Percentiles rank a stretch among this genome's conserved stretches.
Evolutionary conservation across 1,140 invertebrate species (phyloP).

Genomic region (Battus philenor): DNA sequence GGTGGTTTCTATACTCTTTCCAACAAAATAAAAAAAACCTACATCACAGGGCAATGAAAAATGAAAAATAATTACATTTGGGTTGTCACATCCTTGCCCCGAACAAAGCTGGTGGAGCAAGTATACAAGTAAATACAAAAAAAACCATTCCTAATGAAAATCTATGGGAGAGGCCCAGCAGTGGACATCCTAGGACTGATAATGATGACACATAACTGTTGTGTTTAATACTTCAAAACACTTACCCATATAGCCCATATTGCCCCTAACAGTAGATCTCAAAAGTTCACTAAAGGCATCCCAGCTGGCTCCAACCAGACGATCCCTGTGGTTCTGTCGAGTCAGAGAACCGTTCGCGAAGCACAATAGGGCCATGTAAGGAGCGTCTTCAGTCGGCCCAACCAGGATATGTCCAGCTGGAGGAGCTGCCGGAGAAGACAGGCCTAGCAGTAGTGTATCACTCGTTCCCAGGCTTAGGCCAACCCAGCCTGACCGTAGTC

Average conservation of each 20-base stretch:
- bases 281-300: constrained; percentile 89
- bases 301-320: constrained; percentile 88
- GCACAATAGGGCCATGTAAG: constrained; percentile 94
- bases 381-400: constrained; percentile 85
- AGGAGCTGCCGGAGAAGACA: constrained; percentile 80
- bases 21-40: too few species aligned
- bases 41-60: too few species aligned
- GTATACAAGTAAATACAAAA: too few species aligned
- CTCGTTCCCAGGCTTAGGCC: constrained; percentile 95
- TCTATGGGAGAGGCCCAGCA: too few species aligned
- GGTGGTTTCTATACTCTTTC: too few species aligned
- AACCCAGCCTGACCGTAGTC: constrained; percentile 87
- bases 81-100: too few species aligned
- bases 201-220: neutral
- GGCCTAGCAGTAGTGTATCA: constrained; percentile 92
- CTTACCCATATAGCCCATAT: constrained; percentile 93
- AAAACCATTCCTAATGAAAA: too few species aligned
- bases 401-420: constrained; percentile 90
- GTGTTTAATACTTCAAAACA: too few species aligned
- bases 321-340: constrained; percentile 88
- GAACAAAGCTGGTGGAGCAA: too few species aligned
- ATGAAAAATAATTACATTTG: too few species aligned
- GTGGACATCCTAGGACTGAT: neutral
- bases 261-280: constrained; percentile 90
- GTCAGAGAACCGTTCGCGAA: constrained; percentile 97